Percentiles rank a stretch among this genome's conserved stretches.
phyloP scores from a whole-genome alignment of 2,113 vertebrate genomes.

The Pollachius pollachius region DNA sequence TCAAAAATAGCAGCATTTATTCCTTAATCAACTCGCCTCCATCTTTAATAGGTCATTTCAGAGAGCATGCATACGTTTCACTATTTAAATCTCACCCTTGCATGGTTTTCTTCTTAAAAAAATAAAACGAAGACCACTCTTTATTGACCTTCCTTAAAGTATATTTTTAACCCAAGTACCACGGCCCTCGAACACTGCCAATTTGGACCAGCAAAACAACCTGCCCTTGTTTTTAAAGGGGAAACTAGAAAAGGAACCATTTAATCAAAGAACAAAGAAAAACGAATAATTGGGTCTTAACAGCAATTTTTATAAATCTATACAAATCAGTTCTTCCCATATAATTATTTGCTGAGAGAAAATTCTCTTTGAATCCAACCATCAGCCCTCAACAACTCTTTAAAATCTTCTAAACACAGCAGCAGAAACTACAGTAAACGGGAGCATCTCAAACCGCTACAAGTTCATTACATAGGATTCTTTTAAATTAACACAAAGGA shows the following conservation, averaged over 20 bases:
- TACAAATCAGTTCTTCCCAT: constrained; percentile 41
- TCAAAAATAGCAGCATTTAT: constrained; percentile 76
- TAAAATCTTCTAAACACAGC: constrained; percentile 67
- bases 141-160: too few species aligned
- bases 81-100: constrained; percentile 13
- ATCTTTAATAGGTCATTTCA: constrained; percentile 20
- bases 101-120: background rate
- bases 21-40: constrained; percentile 28
- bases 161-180: too few species aligned
- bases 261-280: constrained; percentile 26
- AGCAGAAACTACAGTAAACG: constrained; percentile 5
- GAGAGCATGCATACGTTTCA: constrained; percentile 4
- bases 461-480: too few species aligned
- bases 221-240: background rate
- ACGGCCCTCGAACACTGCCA: too few species aligned
- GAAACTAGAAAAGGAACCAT: constrained; percentile 17
- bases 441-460: too few species aligned
- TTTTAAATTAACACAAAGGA: background rate
- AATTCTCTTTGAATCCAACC: constrained; percentile 44
- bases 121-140: too few species aligned
- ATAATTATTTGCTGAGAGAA: constrained; percentile 37
- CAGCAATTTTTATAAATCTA: constrained; percentile 61
- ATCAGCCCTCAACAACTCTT: constrained; percentile 75
- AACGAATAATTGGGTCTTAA: constrained; percentile 42
- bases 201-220: too few species aligned